Conservation (phyloP, 30 jellyfish, hydroid and myxozoan species). For the Phacellophora camtschatica region DNA sequence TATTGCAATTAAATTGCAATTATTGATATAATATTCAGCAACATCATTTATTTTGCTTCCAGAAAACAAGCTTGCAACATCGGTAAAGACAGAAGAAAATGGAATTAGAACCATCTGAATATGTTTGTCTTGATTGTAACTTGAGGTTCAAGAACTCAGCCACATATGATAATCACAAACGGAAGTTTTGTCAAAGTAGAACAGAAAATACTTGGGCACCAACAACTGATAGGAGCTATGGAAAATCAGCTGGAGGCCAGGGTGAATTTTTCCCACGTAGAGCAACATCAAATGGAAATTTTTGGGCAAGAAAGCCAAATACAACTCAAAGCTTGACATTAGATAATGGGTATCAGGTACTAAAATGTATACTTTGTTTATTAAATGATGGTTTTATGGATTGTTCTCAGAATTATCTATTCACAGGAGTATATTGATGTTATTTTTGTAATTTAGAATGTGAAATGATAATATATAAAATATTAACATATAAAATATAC, state of each 20-base stretch:
- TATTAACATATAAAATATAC: too few relatives aligned
- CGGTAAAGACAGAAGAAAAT: background rate
- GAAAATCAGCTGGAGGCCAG: background rate
- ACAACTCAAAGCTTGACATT: background rate
- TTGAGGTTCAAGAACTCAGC: slow-evolving; percentile 56
- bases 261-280: background rate
- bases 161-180: slow-evolving; percentile 57
- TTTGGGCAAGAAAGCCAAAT: slow-evolving; percentile 3
- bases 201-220: slow-evolving; percentile 16
- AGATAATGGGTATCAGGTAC: background rate
- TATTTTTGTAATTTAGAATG: too few relatives aligned
- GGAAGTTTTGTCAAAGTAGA: slow-evolving; percentile 62
- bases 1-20: too few relatives aligned
- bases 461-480: too few relatives aligned
- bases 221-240: background rate
- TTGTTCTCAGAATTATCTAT: too few relatives aligned
- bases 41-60: too few relatives aligned
- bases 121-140: slow-evolving; percentile 53
- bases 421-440: too few relatives aligned
- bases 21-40: too few relatives aligned
- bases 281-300: background rate
- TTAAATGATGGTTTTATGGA: too few relatives aligned
- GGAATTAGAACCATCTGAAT: slow-evolving; percentile 63
- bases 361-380: too few relatives aligned
- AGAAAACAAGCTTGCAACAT: too few relatives aligned